These are phyloP conservation scores for Elaeidobius kamerunicus DNA, from an alignment of 2,888 invertebrate species.

Conservation along the genomic window DNA sequence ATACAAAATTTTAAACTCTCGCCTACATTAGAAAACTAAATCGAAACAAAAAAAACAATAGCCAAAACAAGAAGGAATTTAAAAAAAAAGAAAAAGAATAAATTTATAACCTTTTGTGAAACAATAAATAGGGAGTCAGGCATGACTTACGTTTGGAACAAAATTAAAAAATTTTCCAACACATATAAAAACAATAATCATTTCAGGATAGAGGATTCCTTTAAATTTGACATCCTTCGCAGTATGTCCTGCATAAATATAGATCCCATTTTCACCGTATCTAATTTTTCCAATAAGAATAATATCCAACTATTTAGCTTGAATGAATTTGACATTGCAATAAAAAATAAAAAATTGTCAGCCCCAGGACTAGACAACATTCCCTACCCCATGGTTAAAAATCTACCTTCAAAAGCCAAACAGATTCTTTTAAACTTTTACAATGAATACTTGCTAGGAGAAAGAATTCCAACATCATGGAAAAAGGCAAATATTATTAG, in stretches of 20 bases:
- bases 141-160: constrained; percentile 9
- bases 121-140: constrained; percentile 7
- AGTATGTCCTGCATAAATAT: background rate
- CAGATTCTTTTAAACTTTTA: background rate
- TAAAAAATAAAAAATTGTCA: constrained; percentile 9
- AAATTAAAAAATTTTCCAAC: constrained; percentile 7
- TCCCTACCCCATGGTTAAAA: constrained; percentile 6
- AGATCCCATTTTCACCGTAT: background rate
- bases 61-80: background rate
- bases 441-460: background rate
- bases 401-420: background rate
- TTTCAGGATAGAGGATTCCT: background rate
- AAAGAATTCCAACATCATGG: background rate
- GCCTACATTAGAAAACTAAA: background rate
- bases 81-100: background rate
- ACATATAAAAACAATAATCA: background rate
- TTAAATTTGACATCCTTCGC: background rate
- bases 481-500: constrained; percentile 1
- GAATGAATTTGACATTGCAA: background rate
- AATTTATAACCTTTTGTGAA: constrained; percentile 12
- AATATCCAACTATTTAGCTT: background rate
- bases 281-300: background rate
- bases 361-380: constrained; percentile 15
- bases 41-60: background rate
- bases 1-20: background rate